Percentiles rank a stretch among this genome's conserved stretches.
Evolutionary conservation across 2,888 invertebrate genomes (phyloP).

Genomic region (Lasioglossum pauxillum): DNA sequence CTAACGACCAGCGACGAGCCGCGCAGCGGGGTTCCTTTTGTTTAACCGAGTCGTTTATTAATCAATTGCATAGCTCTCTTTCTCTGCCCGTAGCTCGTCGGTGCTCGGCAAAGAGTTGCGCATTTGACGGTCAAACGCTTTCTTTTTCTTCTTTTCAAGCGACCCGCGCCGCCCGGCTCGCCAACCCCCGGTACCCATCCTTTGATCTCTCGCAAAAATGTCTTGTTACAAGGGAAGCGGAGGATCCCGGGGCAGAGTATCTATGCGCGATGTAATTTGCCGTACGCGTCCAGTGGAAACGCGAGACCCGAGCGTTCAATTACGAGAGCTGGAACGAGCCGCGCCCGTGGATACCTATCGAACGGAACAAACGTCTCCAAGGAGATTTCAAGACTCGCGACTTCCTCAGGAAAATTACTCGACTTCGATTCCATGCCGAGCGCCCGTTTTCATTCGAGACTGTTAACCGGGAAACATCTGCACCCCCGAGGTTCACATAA

Average conservation of each 20-base stretch:
- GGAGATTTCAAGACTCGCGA: constrained; percentile 10
- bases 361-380: constrained; percentile 34
- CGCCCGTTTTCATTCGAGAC: not conserved
- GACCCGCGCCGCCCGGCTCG: not conserved
- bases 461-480: not conserved
- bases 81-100: not conserved
- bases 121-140: constrained; percentile 54
- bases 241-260: constrained; percentile 4
- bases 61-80: constrained; percentile 47
- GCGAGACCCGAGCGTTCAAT: constrained; percentile 33
- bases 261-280: constrained; percentile 36
- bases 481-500: not conserved
- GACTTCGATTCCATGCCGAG: not conserved
- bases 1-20: constrained; percentile 32
- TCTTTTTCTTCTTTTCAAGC: constrained; percentile 16
- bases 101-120: constrained; percentile 44
- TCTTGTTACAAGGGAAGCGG: constrained; percentile 43
- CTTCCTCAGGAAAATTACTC: not conserved
- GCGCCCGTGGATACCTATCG: constrained; percentile 18
- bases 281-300: constrained; percentile 32
- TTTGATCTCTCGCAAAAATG: constrained; percentile 51
- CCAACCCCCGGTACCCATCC: constrained; percentile 30
- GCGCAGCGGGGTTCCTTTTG: constrained; percentile 67
- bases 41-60: constrained; percentile 67
- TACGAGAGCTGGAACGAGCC: constrained; percentile 7